Conservation (phyloP, 2,888 invertebrate genomes). For the Abscondita cerata region DNA sequence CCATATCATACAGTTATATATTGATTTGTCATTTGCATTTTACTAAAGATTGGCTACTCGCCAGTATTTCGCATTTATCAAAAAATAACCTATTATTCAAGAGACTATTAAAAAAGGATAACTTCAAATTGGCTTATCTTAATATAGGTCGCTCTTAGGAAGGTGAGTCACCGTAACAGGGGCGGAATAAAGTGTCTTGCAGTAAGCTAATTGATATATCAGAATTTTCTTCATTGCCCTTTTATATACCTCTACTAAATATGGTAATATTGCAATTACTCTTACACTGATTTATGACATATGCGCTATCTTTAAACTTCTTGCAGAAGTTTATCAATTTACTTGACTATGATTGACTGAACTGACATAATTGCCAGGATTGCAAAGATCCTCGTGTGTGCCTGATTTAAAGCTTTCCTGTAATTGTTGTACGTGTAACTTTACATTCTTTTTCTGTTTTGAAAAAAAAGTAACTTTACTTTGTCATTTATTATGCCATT, state of each 20-base stretch:
- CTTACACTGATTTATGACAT: conserved; percentile 37
- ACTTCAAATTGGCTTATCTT: conserved; percentile 11
- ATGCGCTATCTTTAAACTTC: conserved; percentile 27
- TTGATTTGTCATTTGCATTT: conserved; percentile 15
- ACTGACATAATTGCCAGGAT: conserved; percentile 4
- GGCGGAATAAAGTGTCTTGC: conserved; percentile 19
- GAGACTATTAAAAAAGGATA: conserved; percentile 13
- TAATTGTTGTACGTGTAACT: no score
- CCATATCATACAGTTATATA: conserved; percentile 26
- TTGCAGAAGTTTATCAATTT: conserved; percentile 26
- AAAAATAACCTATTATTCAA: conserved; percentile 21
- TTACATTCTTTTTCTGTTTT: no score
- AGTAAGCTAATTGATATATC: conserved; percentile 35
- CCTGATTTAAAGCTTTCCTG: no score
- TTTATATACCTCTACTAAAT: conserved; percentile 28
- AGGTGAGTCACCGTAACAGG: conserved; percentile 30
- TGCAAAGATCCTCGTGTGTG: conserved; percentile 1
- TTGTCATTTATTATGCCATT: no score
- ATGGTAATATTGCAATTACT: conserved; percentile 39
- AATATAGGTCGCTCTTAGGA: conserved; percentile 18
- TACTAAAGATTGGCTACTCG: conserved; percentile 16
- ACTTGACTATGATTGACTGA: conserved; percentile 25
- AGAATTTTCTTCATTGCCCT: conserved; percentile 24
- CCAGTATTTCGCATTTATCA: conserved; percentile 19
- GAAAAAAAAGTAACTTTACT: no score